phyloP scores from a whole-genome alignment of 2,113 vertebrate genomes.

The Opisthocomus hoazin region DNA sequence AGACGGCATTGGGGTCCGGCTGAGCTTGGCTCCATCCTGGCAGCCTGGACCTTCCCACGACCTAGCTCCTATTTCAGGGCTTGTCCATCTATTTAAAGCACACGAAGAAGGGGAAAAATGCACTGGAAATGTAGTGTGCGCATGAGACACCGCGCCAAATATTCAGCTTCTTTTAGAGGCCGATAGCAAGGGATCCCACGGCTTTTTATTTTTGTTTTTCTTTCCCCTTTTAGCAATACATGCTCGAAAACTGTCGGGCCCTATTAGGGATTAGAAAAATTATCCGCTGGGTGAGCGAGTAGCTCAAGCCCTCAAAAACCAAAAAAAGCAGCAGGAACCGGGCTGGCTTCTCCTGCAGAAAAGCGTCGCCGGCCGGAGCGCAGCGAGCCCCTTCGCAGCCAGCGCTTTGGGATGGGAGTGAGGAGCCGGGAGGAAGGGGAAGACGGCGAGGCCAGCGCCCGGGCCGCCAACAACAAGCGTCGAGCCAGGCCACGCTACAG shows the following conservation, averaged over 20 bases:
- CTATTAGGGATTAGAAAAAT: slow-evolving; percentile 46
- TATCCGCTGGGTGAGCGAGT: neutral
- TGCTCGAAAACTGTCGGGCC: slow-evolving; percentile 15
- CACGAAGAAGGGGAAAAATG: neutral
- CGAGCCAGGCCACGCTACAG: slow-evolving; percentile 55
- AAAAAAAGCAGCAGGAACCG: neutral
- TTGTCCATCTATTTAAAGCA: slow-evolving; percentile 70
- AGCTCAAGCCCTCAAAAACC: neutral
- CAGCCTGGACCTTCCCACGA: slow-evolving; percentile 70
- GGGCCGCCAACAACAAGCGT: neutral
- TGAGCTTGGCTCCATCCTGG: neutral
- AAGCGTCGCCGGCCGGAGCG: neutral
- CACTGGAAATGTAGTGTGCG: neutral
- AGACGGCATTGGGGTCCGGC: accelerated
- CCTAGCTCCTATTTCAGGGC: slow-evolving; percentile 66
- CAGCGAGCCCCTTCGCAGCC: neutral
- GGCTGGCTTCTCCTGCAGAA: neutral
- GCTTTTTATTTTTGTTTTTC: neutral
- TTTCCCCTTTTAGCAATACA: neutral
- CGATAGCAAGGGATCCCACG: neutral
- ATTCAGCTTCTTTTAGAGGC: slow-evolving; percentile 21
- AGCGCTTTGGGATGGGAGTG: neutral
- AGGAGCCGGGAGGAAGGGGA: neutral
- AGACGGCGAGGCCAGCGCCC: neutral
- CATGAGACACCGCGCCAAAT: neutral